Evolutionary conservation across 2,113 vertebrate genomes (phyloP).

Genomic region (Furnarius figulus): DNA sequence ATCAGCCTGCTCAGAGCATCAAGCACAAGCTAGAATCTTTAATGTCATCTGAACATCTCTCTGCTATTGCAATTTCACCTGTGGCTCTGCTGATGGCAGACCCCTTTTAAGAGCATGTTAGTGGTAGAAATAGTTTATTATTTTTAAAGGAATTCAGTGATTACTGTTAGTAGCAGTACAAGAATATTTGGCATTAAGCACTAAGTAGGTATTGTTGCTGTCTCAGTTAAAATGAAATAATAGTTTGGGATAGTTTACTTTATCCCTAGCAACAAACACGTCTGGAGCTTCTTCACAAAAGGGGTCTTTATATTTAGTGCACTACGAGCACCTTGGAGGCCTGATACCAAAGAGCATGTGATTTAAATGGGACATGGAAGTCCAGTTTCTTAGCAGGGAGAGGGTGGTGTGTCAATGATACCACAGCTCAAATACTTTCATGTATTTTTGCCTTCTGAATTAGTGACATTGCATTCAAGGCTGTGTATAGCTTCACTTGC

Average conservation of each 20-base stretch:
- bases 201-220: rapidly evolving
- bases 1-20: rapidly evolving
- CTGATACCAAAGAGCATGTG: neutral
- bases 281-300: neutral
- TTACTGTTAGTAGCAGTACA: neutral
- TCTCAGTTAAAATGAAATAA: neutral
- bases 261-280: neutral
- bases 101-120: neutral
- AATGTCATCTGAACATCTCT: neutral
- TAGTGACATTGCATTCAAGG: neutral
- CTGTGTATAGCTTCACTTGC: neutral
- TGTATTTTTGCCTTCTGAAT: neutral
- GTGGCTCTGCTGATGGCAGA: neutral
- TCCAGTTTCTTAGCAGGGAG: neutral
- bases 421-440: neutral
- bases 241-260: neutral
- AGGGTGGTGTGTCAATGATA: neutral
- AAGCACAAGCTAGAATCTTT: rapidly evolving
- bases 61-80: neutral
- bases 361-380: neutral
- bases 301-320: neutral
- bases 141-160: neutral
- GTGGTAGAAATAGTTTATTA: neutral
- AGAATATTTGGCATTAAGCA: neutral
- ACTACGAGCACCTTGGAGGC: neutral